Evolutionary conservation across 2,888 invertebrate genomes (phyloP), one percentile per base, ranked within the genome.

Genomic region (Cosmopolites sordidus): DNA sequence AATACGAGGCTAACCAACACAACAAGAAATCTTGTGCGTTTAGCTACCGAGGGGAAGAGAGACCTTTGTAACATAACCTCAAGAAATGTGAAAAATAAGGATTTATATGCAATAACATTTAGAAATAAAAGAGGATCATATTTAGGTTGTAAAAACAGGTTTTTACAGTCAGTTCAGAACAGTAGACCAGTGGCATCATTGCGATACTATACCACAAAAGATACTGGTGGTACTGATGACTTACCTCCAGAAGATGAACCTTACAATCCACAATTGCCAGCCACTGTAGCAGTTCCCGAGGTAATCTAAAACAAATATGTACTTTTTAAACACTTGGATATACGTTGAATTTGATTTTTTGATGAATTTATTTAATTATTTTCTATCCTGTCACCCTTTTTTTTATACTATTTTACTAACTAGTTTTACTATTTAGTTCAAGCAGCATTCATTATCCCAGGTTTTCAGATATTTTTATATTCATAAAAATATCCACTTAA

Each of bases 211-310:
- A 51, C 60, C 39, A 61, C 58, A 37, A 63, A 63, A 52, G 56
- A 56, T 41, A 65, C 61, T 38, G 65, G 64, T 33, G 65, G 64
- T 33, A 53, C 64, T 8, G 64, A 65, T 41, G 68, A 66, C 49
- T 68, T 69, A 17, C 52, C 59, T 15, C 58, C 66, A 2, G 40
- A 58, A 5, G 73, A 73, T 50, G 74, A 73, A 14, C 66, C 73
- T 30, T 73, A 73, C 45, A 76, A 77, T 53, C 78, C 78, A 47
- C 82, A 82, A 60, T 69, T 92, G 58, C 90, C 94, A 43, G 92
- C 93, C 0, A 89, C 94, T 0, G 89, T 95, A 42, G 89, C 90
- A 12, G 90, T 99, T 18, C 98, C 98, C 0, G 97, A 97, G 72
- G 57, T 56, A 46, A 37, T 16, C 12, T 33, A 14, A 37, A 37